Evolutionary conservation across 2,113 vertebrate genomes (phyloP).

Genomic region (Rhagologus leucostigma): DNA sequence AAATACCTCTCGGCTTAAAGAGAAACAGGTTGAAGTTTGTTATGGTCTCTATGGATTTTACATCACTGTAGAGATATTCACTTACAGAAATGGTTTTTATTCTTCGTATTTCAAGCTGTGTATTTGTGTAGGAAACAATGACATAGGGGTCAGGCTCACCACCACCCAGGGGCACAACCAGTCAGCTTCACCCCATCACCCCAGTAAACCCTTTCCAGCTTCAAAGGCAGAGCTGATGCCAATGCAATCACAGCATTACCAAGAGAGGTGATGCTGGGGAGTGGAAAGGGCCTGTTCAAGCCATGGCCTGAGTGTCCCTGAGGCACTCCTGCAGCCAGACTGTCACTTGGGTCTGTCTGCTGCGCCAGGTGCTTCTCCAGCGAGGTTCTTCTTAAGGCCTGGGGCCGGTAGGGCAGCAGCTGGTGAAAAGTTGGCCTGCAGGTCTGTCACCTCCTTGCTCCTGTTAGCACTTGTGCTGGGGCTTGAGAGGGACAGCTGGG

Average conservation of each 20-base stretch:
- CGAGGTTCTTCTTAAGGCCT: not conserved
- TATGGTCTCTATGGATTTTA: not conserved
- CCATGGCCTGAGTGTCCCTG: not conserved
- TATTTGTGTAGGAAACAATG: not conserved
- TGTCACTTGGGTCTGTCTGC: not conserved
- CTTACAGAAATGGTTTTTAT: not conserved
- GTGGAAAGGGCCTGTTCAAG: not conserved
- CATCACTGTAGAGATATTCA: not conserved
- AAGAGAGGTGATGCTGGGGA: not conserved
- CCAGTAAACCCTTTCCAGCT: not conserved
- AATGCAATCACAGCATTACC: fast-evolving
- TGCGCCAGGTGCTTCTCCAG: not conserved
- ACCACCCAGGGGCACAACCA: not conserved
- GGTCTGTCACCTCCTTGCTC: not conserved
- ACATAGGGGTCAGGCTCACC: not conserved
- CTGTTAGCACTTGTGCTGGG: not conserved
- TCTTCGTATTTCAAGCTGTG: not conserved
- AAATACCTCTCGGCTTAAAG: not conserved
- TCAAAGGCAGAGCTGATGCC: not conserved
- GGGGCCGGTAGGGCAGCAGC: not conserved
- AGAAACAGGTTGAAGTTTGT: not conserved
- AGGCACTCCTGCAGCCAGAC: not conserved
- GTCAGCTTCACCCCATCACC: not conserved
- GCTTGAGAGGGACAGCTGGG: not conserved
- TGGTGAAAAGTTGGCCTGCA: not conserved